These are phyloP conservation scores for Drosophila kanekoi DNA, from an alignment of 2,888 invertebrate species.

Conservation along the genomic window DNA sequence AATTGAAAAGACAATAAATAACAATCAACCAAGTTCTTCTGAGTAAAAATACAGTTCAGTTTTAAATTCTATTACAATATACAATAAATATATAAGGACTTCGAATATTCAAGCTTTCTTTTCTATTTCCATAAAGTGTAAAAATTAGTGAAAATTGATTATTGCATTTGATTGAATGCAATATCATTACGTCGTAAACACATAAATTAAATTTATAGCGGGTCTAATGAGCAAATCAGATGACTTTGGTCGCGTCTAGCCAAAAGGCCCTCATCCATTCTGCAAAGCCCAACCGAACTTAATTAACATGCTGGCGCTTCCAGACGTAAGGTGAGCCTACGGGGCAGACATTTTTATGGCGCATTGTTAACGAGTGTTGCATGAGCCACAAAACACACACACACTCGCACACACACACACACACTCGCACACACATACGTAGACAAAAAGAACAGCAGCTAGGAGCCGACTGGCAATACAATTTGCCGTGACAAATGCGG, in stretches of 20 bases:
- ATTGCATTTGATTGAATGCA: neutral
- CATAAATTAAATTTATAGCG: constrained; percentile 49
- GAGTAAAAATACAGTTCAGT: too few species aligned
- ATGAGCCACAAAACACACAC: constrained; percentile 11
- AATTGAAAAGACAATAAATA: too few species aligned
- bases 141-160: neutral
- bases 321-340: constrained; percentile 64
- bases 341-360: constrained; percentile 52
- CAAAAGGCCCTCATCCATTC: constrained; percentile 1
- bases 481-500: constrained; percentile 74
- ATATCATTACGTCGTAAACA: neutral
- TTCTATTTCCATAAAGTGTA: too few species aligned
- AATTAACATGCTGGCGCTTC: constrained; percentile 56
- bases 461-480: constrained; percentile 59
- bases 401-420: neutral
- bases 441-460: constrained; percentile 18
- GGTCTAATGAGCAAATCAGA: constrained; percentile 49
- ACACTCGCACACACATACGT: constrained; percentile 1
- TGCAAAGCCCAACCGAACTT: constrained; percentile 30
- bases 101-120: too few species aligned
- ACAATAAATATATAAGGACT: too few species aligned
- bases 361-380: constrained; percentile 45
- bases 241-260: constrained; percentile 9
- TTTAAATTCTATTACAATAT: too few species aligned
- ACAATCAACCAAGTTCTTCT: too few species aligned